phyloP scores from a whole-genome alignment of 1,140 invertebrate species.

The Apocrypta bakeri region DNA sequence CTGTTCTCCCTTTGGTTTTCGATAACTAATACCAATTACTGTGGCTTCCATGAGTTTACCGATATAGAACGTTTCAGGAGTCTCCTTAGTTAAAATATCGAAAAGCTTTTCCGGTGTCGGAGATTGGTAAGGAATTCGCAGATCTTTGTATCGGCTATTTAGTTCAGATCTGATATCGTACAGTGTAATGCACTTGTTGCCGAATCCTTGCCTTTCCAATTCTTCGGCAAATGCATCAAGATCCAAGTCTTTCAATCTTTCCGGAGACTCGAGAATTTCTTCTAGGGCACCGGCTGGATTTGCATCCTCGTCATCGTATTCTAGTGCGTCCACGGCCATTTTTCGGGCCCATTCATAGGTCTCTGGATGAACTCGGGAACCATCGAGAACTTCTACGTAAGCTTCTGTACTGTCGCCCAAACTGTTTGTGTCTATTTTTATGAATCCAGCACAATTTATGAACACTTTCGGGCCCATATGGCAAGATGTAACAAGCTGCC shows the following conservation, averaged over 20 bases:
- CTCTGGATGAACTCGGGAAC: conserved; percentile 98
- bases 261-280: conserved; percentile 96
- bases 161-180: conserved; percentile 98
- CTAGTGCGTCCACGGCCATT: conserved; percentile 99
- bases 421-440: conserved; percentile 97
- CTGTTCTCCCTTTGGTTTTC: conserved; percentile 93
- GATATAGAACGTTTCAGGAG: conserved; percentile 94
- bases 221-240: conserved; percentile 99
- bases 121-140: conserved; percentile 86
- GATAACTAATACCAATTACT: conserved; percentile 85
- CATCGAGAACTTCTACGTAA: conserved; percentile 97
- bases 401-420: conserved; percentile 94
- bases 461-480: conserved; percentile 99
- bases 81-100: conserved; percentile 97
- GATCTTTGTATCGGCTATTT: conserved; percentile 93
- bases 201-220: conserved; percentile 95
- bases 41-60: conserved; percentile 89
- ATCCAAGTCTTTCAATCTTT: conserved; percentile 96
- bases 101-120: conserved; percentile 92
- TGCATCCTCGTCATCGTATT: conserved; percentile 96
- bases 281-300: conserved; percentile 97
- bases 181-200: conserved; percentile 97
- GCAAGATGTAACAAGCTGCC: conserved; percentile 91
- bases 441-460: conserved; percentile 99
- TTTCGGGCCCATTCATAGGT: conserved; percentile 99